A percentile compares a stretch with the other conserved stretches of the same genome.
Evolutionary conservation across 2,113 vertebrate species (phyloP).

Genomic region (Tetraodon nigroviridis): DNA sequence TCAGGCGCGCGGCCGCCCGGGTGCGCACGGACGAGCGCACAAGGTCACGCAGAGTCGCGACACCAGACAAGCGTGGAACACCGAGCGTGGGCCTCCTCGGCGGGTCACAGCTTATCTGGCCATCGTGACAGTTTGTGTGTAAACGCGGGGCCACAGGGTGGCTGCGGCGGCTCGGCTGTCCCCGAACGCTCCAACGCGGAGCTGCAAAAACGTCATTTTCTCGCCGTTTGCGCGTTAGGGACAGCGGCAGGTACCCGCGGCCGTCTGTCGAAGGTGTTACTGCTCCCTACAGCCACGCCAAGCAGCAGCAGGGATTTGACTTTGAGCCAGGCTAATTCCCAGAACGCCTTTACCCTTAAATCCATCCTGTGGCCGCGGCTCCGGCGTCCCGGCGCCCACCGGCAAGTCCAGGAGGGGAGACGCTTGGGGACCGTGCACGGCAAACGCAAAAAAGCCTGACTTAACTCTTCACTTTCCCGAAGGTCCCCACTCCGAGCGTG

Average conservation of each 20-base stretch:
- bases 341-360: slow-evolving; percentile 20
- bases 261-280: slow-evolving; percentile 9
- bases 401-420: slow-evolving; percentile 48
- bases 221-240: neutral
- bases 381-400: slow-evolving; percentile 32
- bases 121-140: neutral
- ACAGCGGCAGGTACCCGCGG: neutral
- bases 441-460: slow-evolving; percentile 58
- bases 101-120: neutral
- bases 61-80: slow-evolving; percentile 9
- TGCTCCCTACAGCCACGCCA: slow-evolving; percentile 6
- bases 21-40: slow-evolving; percentile 28
- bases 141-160: neutral
- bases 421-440: slow-evolving; percentile 25
- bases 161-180: slow-evolving; percentile 2
- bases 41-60: slow-evolving; percentile 47
- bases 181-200: too few relatives aligned
- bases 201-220: neutral
- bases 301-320: slow-evolving; percentile 45
- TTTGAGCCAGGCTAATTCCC: slow-evolving; percentile 54
- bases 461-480: slow-evolving; percentile 99
- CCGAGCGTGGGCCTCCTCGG: too few relatives aligned
- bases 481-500: slow-evolving; percentile 96
- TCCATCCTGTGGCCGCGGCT: neutral
- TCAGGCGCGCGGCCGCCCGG: neutral